Evolutionary conservation across 2,113 vertebrate species (phyloP).

Genomic region (Corythaixoides concolor): DNA sequence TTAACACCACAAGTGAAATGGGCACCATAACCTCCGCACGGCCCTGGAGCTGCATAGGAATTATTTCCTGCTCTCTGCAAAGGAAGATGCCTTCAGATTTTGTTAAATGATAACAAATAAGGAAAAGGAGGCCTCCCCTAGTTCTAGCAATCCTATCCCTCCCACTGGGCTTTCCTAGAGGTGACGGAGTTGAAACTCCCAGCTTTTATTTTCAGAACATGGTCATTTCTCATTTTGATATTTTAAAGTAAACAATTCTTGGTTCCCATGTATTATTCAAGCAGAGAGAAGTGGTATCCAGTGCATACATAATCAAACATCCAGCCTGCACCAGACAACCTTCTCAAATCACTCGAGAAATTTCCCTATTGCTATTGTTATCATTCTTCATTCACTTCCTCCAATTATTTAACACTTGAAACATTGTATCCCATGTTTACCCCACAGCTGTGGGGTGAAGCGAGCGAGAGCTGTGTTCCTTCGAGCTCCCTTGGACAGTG

Average conservation of each 20-base stretch:
- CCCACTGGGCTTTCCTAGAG: conserved; percentile 7
- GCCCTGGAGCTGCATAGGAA: neutral
- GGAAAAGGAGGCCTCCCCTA: conserved; percentile 16
- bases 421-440: neutral
- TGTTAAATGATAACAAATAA: conserved; percentile 50
- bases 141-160: conserved; percentile 40
- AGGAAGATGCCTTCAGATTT: conserved; percentile 56
- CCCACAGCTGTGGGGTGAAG: conserved; percentile 48
- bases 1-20: neutral
- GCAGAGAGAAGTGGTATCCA: conserved; percentile 39
- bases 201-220: conserved; percentile 65
- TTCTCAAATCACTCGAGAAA: conserved; percentile 34
- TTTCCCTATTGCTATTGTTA: conserved; percentile 19
- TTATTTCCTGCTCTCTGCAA: conserved; percentile 34
- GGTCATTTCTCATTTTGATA: conserved; percentile 54
- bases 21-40: conserved; percentile 40
- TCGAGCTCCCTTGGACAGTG: neutral
- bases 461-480: neutral
- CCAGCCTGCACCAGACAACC: neutral
- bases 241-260: conserved; percentile 65
- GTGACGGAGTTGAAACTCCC: conserved; percentile 39
- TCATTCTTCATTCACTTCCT: conserved; percentile 56
- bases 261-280: conserved; percentile 68
- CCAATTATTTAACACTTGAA: conserved; percentile 64
- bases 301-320: conserved; percentile 53